Base-by-base conservation (phyloP, 1,140 invertebrate species). In the Seison nebaliae region DNA sequence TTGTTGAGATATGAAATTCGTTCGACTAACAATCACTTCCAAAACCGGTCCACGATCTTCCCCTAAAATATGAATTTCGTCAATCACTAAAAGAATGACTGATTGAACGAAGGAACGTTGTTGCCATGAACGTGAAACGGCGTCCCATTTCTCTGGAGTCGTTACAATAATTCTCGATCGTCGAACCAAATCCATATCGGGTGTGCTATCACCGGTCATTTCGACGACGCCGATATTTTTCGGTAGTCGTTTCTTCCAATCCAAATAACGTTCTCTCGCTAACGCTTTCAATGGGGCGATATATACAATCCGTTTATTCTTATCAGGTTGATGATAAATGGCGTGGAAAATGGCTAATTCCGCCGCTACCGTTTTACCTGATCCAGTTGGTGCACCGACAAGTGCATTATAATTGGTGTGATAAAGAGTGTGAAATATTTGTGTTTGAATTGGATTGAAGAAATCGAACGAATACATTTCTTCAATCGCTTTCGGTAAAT, bases 91-190 rank as follows among this genome's bases (percentile, higher is more conserved):
- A 0, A 98, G 60, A 0, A 74, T 71, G 0, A 98, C 88, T 49
- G 80, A 51, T 46, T 67, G 72, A 1, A 98, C 86, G 51, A 94
- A 98, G 57, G 72, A 73, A 45, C 88, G 67, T 0, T 76, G 91
- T 48, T 93, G 83, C 83, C 86, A 96, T 41, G 76, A 81, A 45
- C 88, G 67, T 55, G 79, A 88, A 38, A 96, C 79, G 43, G 84
- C 86, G 55, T 96, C 88, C 88, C 88, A 96, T 58, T 96, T 96
- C 60, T 98, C 88, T 0, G 88, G 88, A 1, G 88, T 98, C 2
- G 86, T 94, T 1, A 98, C 79, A 20, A 98, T 93, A 1, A 98
- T 70, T 51, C 79, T 72, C 1, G 86, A 72, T 33, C 57, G 65
- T 0, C 68, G 63, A 38, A 96, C 79, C 1, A 79, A 72, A 46